These are phyloP conservation scores for Sebastes miniatus DNA, from an alignment of 2,797 vertebrate species.

Conservation along the genomic window DNA sequence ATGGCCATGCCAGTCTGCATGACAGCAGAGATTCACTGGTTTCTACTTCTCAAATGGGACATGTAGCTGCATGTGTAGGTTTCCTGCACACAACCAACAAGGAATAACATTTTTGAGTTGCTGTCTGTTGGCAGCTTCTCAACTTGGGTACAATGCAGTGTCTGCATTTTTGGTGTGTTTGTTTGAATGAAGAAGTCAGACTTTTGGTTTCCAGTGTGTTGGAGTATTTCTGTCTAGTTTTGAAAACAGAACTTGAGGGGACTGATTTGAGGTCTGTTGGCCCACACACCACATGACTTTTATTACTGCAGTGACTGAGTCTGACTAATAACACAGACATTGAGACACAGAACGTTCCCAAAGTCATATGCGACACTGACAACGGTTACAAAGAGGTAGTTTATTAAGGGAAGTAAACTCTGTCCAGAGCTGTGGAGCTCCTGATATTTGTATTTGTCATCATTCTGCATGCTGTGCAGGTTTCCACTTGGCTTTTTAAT, in stretches of 20 bases:
- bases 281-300: slow-evolving; percentile 57
- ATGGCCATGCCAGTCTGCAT: no score
- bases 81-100: slow-evolving; percentile 10
- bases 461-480: neutral
- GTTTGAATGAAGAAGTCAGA: neutral
- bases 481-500: neutral
- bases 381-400: neutral
- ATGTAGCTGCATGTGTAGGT: slow-evolving; percentile 1
- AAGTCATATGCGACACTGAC: neutral
- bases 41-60: neutral
- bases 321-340: neutral
- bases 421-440: neutral
- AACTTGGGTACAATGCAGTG: neutral
- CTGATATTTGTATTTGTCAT: neutral
- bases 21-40: neutral
- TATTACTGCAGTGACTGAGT: slow-evolving; percentile 30
- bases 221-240: neutral
- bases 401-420: neutral
- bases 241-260: slow-evolving; percentile 12
- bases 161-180: neutral
- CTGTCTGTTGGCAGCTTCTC: neutral
- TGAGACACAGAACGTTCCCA: neutral
- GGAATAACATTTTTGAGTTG: neutral
- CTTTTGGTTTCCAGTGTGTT: slow-evolving; percentile 46
- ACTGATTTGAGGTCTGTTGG: slow-evolving; percentile 14